phyloP scores from a whole-genome alignment of 1,140 invertebrate genomes.

The Calephelis virginiensis region DNA sequence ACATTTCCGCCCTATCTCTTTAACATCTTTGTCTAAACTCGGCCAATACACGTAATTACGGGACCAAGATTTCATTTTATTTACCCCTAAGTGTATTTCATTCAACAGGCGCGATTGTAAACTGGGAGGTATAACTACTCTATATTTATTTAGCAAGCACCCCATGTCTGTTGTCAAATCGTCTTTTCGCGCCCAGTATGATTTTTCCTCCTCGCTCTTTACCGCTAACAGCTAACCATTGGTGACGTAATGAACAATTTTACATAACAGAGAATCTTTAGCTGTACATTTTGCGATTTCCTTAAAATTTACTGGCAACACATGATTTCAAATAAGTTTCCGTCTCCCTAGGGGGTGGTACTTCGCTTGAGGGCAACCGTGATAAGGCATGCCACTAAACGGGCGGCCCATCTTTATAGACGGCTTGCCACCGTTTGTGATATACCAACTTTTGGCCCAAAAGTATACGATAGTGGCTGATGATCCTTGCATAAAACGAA shows the following conservation, averaged over 20 bases:
- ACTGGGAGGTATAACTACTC: too few species aligned
- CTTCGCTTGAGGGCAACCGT: too few species aligned
- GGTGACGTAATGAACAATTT: too few species aligned
- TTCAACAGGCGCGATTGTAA: too few species aligned
- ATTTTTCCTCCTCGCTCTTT: conserved; percentile 37
- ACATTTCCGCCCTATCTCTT: too few species aligned
- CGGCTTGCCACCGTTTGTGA: conserved; percentile 39
- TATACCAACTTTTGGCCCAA: too few species aligned
- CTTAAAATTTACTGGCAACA: conserved; percentile 32
- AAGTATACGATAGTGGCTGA: too few species aligned
- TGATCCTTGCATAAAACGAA: conserved; percentile 72
- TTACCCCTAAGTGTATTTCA: conserved; percentile 64
- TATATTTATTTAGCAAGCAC: conserved; percentile 45
- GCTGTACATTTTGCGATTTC: too few species aligned
- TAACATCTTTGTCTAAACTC: too few species aligned
- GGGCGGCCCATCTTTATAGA: conserved; percentile 36
- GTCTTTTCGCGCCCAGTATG: conserved; percentile 33
- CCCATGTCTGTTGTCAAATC: conserved; percentile 32
- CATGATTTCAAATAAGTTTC: conserved; percentile 22
- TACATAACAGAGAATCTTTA: too few species aligned
- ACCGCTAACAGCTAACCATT: too few species aligned
- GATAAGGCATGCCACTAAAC: conserved; percentile 35
- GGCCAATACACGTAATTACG: conserved; percentile 66
- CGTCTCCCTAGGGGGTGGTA: conserved; percentile 10
- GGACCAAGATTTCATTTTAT: conserved; percentile 71